phyloP scores from a whole-genome alignment of 2,888 invertebrate species.

The Odiellus spinosus region DNA sequence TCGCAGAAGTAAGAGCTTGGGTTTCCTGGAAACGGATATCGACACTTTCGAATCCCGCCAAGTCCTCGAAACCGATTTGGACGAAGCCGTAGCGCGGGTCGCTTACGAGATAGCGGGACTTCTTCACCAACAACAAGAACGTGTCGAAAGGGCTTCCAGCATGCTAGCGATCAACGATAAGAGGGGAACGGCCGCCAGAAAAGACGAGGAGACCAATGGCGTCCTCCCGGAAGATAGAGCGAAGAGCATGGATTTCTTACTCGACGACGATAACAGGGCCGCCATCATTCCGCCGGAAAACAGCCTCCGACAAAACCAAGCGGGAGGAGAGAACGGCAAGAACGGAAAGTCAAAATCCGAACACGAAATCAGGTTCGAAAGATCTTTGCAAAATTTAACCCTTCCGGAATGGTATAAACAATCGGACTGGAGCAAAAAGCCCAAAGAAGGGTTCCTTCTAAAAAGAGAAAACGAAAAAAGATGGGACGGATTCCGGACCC shows the following conservation, averaged over 20 bases:
- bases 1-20: slow-evolving; percentile 11
- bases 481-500: slow-evolving; percentile 56
- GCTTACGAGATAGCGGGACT: slow-evolving; percentile 9
- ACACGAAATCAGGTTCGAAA: slow-evolving; percentile 81
- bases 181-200: slow-evolving; percentile 4
- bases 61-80: slow-evolving; percentile 4
- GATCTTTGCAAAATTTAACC: slow-evolving; percentile 80
- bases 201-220: slow-evolving; percentile 3
- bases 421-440: slow-evolving; percentile 21
- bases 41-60: slow-evolving; percentile 10
- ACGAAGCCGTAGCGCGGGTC: slow-evolving; percentile 4
- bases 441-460: slow-evolving; percentile 14
- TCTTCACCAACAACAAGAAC: slow-evolving; percentile 2
- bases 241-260: slow-evolving; percentile 88
- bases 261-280: slow-evolving; percentile 80
- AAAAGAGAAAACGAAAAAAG: slow-evolving; percentile 30
- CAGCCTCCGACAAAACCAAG: slow-evolving; percentile 56
- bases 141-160: not conserved
- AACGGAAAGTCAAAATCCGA: slow-evolving; percentile 42
- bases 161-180: slow-evolving; percentile 1
- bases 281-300: slow-evolving; percentile 83
- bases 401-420: slow-evolving; percentile 86
- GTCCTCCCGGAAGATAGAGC: slow-evolving; percentile 27
- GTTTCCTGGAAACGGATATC: slow-evolving; percentile 16
- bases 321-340: slow-evolving; percentile 11